Percentiles rank a stretch among this genome's conserved stretches.
Evolutionary conservation across 2,888 invertebrate genomes (phyloP).

Genomic region (Octonoba sinensis): DNA sequence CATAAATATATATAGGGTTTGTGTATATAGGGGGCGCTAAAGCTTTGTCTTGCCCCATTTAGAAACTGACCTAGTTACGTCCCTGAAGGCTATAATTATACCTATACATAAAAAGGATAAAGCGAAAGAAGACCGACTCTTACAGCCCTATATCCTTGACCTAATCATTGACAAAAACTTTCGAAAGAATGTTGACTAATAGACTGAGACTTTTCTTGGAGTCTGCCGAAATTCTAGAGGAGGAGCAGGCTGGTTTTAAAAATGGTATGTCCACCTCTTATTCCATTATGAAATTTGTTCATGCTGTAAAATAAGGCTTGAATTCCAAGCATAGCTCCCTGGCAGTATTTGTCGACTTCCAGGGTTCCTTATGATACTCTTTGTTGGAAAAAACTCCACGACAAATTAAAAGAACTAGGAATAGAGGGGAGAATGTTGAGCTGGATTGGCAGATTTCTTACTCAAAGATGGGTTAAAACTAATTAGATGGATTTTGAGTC

Average conservation of each 20-base stretch:
- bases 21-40: too few species aligned
- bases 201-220: too few species aligned
- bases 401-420: not conserved
- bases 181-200: not conserved
- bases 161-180: not conserved
- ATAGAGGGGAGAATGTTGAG: not conserved
- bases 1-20: too few species aligned
- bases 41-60: too few species aligned
- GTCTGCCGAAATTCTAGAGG: not conserved
- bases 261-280: conserved; percentile 2
- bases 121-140: not conserved
- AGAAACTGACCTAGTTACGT: too few species aligned
- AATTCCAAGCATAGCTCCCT: too few species aligned
- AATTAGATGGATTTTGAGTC: not conserved
- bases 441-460: not conserved
- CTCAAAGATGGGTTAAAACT: not conserved
- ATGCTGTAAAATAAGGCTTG: conserved; percentile 2
- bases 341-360: not conserved
- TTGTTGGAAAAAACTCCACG: conserved; percentile 1
- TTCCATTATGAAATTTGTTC: conserved; percentile 2
- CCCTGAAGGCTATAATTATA: not conserved
- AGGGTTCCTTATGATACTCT: conserved; percentile 1
- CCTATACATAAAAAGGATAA: conserved; percentile 4
- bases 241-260: conserved; percentile 4
- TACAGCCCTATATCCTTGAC: conserved; percentile 3